phyloP scores from a whole-genome alignment of 2,113 vertebrate species.

The Aythya baeri region DNA sequence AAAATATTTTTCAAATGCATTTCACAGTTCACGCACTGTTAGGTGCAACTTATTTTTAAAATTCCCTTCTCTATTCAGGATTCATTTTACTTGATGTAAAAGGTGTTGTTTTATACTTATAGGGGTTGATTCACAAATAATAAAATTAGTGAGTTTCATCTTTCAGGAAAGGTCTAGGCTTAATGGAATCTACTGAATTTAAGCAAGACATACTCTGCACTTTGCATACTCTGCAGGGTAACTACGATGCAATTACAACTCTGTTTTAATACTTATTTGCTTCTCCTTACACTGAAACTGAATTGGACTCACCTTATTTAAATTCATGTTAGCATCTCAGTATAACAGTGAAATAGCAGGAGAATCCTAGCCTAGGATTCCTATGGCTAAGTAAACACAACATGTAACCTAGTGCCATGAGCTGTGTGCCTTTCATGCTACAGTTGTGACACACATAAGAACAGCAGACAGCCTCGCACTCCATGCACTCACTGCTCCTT shows the following conservation, averaged over 20 bases:
- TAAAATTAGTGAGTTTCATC: not conserved
- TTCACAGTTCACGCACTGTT: constrained; percentile 1
- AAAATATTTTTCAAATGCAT: constrained; percentile 50
- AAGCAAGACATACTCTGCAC: not conserved
- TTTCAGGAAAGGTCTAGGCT: not conserved
- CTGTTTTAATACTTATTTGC: not conserved
- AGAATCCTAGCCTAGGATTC: not conserved
- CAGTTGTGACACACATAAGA: not conserved
- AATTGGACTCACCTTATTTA: not conserved
- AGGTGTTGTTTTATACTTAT: not conserved
- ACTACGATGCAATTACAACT: not conserved
- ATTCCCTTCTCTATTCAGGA: constrained; percentile 1
- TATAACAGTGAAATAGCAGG: not conserved
- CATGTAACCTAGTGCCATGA: fast-evolving
- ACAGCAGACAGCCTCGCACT: not conserved
- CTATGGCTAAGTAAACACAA: not conserved
- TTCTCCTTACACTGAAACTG: not conserved
- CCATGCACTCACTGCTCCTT: fast-evolving
- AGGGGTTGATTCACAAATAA: constrained; percentile 53
- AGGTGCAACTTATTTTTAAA: not conserved
- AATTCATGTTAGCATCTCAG: not conserved
- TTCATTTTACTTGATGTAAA: constrained; percentile 27
- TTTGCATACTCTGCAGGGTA: not conserved
- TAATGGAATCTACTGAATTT: not conserved
- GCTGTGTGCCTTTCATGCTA: not conserved